Percentiles rank a stretch among this genome's conserved stretches.
Evolutionary conservation across 2,113 vertebrate species (phyloP).

Genomic region (Oryzias melastigma): DNA sequence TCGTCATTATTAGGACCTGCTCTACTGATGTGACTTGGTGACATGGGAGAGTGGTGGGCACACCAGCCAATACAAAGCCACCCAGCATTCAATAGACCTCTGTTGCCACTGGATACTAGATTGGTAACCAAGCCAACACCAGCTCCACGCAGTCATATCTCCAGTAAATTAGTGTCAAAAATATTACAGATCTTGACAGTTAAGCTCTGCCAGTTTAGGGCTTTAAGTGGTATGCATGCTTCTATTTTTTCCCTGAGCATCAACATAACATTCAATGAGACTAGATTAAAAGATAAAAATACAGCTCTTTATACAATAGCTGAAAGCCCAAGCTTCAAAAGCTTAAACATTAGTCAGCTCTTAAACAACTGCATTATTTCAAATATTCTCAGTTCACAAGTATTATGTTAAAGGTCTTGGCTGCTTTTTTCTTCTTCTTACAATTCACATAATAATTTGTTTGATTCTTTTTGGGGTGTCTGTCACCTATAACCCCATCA

Average conservation of each 20-base stretch:
- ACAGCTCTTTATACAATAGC: neutral
- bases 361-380: neutral
- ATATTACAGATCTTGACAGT: constrained; percentile 55
- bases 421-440: neutral
- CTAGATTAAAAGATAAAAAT: too few species aligned
- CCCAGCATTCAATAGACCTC: constrained; percentile 72
- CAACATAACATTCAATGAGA: too few species aligned
- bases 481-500: constrained; percentile 52
- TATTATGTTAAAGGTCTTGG: neutral
- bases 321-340: neutral
- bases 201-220: constrained; percentile 28
- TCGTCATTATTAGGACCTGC: constrained; percentile 40
- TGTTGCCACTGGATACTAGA: constrained; percentile 79
- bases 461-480: constrained; percentile 41
- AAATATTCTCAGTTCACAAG: too few species aligned
- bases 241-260: constrained; percentile 3
- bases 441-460: constrained; percentile 25
- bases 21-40: constrained; percentile 65
- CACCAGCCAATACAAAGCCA: constrained; percentile 66
- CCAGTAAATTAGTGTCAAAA: constrained; percentile 60
- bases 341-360: neutral
- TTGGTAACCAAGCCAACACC: constrained; percentile 79
- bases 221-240: constrained; percentile 7
- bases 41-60: constrained; percentile 69
- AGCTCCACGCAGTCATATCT: constrained; percentile 73